A percentile compares a stretch with the other conserved stretches of the same genome.
These are phyloP conservation scores for Callocephalon fimbriatum DNA, from an alignment of 2,113 vertebrate species.

Conservation along the genomic window DNA sequence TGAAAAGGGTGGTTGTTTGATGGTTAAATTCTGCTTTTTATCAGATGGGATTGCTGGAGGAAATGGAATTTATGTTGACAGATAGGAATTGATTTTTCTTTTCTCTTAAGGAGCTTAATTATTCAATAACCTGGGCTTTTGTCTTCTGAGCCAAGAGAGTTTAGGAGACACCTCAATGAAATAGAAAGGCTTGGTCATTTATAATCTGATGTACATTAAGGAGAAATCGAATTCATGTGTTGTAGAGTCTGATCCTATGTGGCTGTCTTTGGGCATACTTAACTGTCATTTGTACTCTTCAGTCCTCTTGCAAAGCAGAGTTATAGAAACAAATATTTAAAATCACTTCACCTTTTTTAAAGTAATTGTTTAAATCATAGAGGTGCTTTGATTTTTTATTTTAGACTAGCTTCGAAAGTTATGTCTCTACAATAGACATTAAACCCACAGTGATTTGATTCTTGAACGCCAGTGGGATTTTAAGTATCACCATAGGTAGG, in stretches of 20 bases:
- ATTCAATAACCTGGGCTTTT: slow-evolving; percentile 10
- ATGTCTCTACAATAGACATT: background rate
- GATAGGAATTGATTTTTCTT: slow-evolving; percentile 38
- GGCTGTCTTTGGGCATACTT: background rate
- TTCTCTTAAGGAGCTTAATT: slow-evolving; percentile 48
- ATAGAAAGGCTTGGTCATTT: background rate
- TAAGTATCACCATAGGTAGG: background rate
- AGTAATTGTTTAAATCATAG: background rate
- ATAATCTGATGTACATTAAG: background rate
- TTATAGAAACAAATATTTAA: background rate
- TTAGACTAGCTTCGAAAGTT: background rate
- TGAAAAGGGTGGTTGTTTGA: background rate
- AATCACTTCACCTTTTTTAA: background rate
- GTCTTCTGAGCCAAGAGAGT: background rate
- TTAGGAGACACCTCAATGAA: background rate
- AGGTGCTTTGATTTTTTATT: background rate
- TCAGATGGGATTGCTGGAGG: background rate
- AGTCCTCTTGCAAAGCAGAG: background rate
- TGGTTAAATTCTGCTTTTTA: background rate
- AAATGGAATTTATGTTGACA: background rate
- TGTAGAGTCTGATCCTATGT: background rate
- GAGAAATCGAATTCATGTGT: background rate
- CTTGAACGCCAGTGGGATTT: background rate
- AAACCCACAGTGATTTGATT: background rate
- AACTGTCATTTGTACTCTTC: background rate